These are phyloP conservation scores for Ascidia mentula DNA, from an alignment of 23 tunicate species.

Conservation along the genomic window DNA sequence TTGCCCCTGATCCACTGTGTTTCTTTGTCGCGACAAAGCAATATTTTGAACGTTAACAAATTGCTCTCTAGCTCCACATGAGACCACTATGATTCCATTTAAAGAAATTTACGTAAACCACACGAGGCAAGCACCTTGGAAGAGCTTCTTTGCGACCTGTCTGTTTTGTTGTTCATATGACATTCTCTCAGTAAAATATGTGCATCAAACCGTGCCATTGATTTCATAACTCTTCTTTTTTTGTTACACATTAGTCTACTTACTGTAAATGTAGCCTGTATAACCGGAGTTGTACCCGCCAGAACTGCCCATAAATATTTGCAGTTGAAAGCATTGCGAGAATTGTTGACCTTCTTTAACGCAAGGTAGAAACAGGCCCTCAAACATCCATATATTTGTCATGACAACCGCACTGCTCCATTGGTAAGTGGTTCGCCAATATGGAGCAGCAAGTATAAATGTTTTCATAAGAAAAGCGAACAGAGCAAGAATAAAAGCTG, in stretches of 20 bases:
- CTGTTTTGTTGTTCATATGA: too few species aligned
- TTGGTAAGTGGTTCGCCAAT: slow-evolving; percentile 36
- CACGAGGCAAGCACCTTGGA: too few species aligned
- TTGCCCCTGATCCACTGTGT: too few species aligned
- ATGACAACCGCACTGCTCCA: slow-evolving; percentile 18
- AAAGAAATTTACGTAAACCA: too few species aligned
- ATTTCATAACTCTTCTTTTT: too few species aligned
- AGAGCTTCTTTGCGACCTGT: too few species aligned
- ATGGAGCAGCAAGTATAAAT: slow-evolving; percentile 55
- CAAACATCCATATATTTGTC: slow-evolving; percentile 45
- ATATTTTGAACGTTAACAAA: too few species aligned
- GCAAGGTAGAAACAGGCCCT: slow-evolving; percentile 66
- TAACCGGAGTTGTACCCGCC: slow-evolving; percentile 45
- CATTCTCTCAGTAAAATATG: too few species aligned
- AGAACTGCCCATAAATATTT: slow-evolving; percentile 2
- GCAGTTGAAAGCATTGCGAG: slow-evolving; percentile 55
- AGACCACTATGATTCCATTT: too few species aligned
- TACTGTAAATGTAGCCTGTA: slow-evolving; percentile 35
- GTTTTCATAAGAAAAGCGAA: slow-evolving; percentile 13
- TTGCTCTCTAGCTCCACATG: too few species aligned
- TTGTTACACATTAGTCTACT: slow-evolving; percentile 16
- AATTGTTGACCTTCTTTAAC: slow-evolving; percentile 14
- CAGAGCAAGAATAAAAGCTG: slow-evolving; percentile 16
- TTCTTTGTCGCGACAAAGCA: too few species aligned
- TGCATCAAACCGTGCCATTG: too few species aligned